Evolutionary conservation across 2,113 vertebrate genomes (phyloP).

Genomic region (Stictonetta naevosa): DNA sequence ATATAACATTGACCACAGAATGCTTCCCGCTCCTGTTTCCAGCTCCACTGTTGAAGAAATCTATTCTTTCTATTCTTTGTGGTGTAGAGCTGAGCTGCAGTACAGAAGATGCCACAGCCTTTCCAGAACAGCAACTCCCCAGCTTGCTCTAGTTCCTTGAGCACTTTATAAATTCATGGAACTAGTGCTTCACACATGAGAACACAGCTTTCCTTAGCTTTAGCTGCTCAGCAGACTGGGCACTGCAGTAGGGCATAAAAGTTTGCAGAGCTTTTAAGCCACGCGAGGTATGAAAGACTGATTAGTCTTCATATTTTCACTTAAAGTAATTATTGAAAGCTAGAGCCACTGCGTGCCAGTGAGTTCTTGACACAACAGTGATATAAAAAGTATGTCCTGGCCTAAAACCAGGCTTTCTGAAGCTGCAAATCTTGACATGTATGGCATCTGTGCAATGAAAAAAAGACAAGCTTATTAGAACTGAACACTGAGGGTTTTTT

Average conservation of each 20-base stretch:
- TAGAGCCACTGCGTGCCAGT: conserved; percentile 26
- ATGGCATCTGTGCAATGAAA: conserved; percentile 52
- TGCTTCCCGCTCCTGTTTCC: background rate
- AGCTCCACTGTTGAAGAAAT: background rate
- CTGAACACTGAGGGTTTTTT: background rate
- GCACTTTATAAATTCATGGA: background rate
- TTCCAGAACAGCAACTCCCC: background rate
- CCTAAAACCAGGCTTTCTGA: conserved; percentile 54
- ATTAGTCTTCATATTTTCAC: background rate
- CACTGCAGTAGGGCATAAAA: background rate
- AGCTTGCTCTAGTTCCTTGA: background rate
- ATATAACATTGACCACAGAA: background rate
- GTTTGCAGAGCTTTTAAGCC: background rate
- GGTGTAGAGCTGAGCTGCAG: background rate
- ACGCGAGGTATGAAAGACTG: background rate
- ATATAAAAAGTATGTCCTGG: conserved; percentile 29
- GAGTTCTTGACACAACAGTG: conserved; percentile 10
- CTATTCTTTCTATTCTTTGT: background rate
- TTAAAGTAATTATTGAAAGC: background rate
- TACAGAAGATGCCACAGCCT: background rate
- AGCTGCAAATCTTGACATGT: conserved; percentile 62
- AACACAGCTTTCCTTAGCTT: background rate
- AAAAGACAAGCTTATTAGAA: conserved; percentile 62
- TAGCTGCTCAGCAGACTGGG: background rate
- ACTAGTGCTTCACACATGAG: background rate